Conservation (phyloP, 64 coral and sea anemone genomes). For the Hydrozoanthus tunicans region DNA sequence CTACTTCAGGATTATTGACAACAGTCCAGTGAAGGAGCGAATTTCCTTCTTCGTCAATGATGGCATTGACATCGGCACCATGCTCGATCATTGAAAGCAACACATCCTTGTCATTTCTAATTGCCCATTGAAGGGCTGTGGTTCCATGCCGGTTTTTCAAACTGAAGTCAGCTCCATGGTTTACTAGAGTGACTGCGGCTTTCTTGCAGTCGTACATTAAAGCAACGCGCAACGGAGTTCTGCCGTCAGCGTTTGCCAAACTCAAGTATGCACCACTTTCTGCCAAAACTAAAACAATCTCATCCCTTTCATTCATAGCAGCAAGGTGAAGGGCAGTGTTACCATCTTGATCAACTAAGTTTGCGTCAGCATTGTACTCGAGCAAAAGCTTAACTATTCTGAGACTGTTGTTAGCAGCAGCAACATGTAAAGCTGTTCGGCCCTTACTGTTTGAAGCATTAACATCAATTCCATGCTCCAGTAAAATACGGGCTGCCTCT, state of each 20-base stretch:
- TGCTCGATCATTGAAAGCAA: background rate
- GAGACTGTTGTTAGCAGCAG: background rate
- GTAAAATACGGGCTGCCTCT: constrained; percentile 6
- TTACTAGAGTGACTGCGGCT: background rate
- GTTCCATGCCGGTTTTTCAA: background rate
- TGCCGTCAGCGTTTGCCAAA: background rate
- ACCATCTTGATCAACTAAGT: background rate
- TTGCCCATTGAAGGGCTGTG: constrained; percentile 3
- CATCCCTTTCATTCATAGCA: constrained; percentile 19
- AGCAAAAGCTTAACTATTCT: background rate
- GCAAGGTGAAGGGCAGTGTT: constrained; percentile 21
- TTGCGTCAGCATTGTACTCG: background rate
- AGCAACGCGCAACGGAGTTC: constrained; percentile 5
- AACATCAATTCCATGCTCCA: background rate
- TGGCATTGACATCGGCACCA: constrained; percentile 30
- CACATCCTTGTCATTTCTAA: background rate
- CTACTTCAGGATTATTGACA: background rate
- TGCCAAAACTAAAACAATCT: background rate
- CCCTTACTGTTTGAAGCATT: constrained; percentile 8
- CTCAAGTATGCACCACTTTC: constrained; percentile 33
- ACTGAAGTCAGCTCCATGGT: background rate
- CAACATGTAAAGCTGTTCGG: constrained; percentile 12
- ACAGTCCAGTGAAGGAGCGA: constrained; percentile 20
- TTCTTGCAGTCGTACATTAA: background rate
- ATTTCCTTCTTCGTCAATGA: constrained; percentile 4